Percentiles rank a stretch among this genome's conserved stretches.
Conservation (phyloP, 1,140 invertebrate genomes). For the Harlomillsia oculata region DNA sequence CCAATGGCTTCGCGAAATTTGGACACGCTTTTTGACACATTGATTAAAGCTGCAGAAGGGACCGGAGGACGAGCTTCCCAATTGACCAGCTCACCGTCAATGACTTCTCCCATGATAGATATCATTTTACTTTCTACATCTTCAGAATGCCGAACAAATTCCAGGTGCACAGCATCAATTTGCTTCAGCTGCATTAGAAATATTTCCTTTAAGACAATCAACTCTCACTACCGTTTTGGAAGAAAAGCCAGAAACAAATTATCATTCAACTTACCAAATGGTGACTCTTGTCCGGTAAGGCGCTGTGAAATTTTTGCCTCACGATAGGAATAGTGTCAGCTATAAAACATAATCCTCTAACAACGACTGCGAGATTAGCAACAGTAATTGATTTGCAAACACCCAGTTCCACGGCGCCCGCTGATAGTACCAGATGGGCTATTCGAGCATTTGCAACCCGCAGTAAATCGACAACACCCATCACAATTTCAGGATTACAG, state of each 20-base stretch:
- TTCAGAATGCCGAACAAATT: slow-evolving; percentile 76
- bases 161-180: slow-evolving; percentile 43
- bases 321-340: slow-evolving; percentile 62
- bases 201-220: neutral
- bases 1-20: slow-evolving; percentile 34
- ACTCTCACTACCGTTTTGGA: neutral
- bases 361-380: slow-evolving; percentile 83
- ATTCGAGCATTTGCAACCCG: slow-evolving; percentile 33
- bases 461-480: slow-evolving; percentile 30
- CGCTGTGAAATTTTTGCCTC: slow-evolving; percentile 41
- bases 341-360: slow-evolving; percentile 65
- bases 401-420: slow-evolving; percentile 77
- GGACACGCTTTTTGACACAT: slow-evolving; percentile 56
- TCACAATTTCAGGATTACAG: slow-evolving; percentile 28
- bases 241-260: neutral
- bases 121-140: slow-evolving; percentile 88
- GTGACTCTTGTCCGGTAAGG: slow-evolving; percentile 29
- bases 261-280: slow-evolving; percentile 20
- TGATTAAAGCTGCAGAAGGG: slow-evolving; percentile 82
- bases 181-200: slow-evolving; percentile 30
- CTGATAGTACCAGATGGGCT: slow-evolving; percentile 80
- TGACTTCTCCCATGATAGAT: slow-evolving; percentile 72
- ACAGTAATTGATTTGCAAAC: slow-evolving; percentile 94
- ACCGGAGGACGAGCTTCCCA: slow-evolving; percentile 94
- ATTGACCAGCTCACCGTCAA: slow-evolving; percentile 60